Conservation (phyloP, 2,797 vertebrate genomes). For the Brachymystax lenok region DNA sequence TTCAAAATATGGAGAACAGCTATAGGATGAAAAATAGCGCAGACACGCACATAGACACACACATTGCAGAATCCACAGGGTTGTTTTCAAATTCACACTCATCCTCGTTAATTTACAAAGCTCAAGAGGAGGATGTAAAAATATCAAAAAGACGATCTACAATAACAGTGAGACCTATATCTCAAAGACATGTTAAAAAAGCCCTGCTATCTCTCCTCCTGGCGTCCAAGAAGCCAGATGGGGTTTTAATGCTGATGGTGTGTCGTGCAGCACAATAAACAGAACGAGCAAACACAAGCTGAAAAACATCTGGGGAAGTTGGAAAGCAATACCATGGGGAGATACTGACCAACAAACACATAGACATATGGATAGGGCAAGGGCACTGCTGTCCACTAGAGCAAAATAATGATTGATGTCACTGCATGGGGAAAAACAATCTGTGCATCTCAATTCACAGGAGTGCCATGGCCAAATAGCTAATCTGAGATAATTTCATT, state of each 20-base stretch:
- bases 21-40: not conserved
- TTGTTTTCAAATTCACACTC: not conserved
- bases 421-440: conserved; percentile 31
- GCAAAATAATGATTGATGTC: conserved; percentile 74
- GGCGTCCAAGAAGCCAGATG: conserved; percentile 55
- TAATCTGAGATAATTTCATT: conserved; percentile 59
- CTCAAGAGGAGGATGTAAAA: conserved; percentile 4
- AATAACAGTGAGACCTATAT: conserved; percentile 29
- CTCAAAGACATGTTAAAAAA: conserved; percentile 40
- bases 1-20: too few species aligned
- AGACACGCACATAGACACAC: conserved; percentile 8
- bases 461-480: conserved; percentile 58
- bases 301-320: conserved; percentile 62
- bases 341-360: conserved; percentile 59
- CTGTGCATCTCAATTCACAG: conserved; percentile 51
- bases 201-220: conserved; percentile 40
- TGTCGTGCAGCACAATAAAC: conserved; percentile 47
- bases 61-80: not conserved
- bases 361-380: conserved; percentile 63
- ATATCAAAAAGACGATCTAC: not conserved
- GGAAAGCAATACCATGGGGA: conserved; percentile 62
- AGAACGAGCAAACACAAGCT: conserved; percentile 53
- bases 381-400: conserved; percentile 56
- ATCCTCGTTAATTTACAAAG: not conserved
- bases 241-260: conserved; percentile 40